Conservation (phyloP, 2,888 invertebrate species). For the Pterostichus madidus region DNA sequence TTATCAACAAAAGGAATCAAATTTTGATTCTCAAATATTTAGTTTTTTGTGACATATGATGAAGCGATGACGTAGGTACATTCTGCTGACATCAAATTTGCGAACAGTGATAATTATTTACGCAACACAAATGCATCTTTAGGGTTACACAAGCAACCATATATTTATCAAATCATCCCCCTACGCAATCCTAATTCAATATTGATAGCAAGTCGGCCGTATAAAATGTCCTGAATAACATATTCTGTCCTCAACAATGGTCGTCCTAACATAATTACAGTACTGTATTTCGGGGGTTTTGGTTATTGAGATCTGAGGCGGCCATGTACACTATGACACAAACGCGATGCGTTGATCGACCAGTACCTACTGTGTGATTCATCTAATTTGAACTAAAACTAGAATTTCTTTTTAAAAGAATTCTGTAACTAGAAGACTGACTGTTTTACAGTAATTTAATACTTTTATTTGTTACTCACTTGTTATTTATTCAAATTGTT, state of each 20-base stretch:
- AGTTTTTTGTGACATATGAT: not conserved
- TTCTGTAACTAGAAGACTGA: no score
- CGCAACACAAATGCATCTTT: constrained; percentile 15
- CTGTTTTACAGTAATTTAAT: no score
- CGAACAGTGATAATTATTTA: constrained; percentile 10
- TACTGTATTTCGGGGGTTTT: not conserved
- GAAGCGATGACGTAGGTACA: not conserved
- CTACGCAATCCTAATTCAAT: constrained; percentile 47
- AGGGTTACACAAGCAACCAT: constrained; percentile 24
- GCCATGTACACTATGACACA: not conserved
- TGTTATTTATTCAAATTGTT: no score
- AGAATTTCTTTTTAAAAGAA: no score
- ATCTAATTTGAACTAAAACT: no score
- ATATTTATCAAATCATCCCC: constrained; percentile 34
- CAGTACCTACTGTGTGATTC: no score
- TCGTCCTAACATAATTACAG: constrained; percentile 35
- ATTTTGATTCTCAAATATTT: no score
- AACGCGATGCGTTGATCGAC: not conserved
- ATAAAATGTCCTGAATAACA: constrained; percentile 47
- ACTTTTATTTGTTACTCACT: no score
- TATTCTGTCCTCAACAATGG: constrained; percentile 45
- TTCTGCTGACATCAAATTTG: not conserved
- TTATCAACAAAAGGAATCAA: no score
- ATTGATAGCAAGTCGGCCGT: constrained; percentile 40
- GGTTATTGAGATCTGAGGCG: not conserved